Percentiles rank a stretch among this genome's conserved stretches.
These are phyloP conservation scores for Helicolenus hilgendorfi DNA, from an alignment of 2,797 vertebrate species.

Conservation along the genomic window DNA sequence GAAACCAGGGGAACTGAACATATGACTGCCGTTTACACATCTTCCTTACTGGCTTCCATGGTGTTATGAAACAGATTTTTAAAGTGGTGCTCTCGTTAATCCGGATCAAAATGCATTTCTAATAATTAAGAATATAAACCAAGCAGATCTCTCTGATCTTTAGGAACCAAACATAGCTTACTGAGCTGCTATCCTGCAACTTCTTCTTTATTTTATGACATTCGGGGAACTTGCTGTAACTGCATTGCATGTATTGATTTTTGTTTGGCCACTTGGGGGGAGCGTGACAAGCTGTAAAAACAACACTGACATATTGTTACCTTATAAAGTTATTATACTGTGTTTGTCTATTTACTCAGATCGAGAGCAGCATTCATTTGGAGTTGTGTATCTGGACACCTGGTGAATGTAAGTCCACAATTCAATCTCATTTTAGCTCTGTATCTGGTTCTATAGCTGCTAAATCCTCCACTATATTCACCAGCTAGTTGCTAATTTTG, in stretches of 20 bases:
- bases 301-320: neutral
- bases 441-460: neutral
- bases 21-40: neutral
- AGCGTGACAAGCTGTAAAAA: neutral
- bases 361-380: neutral
- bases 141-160: neutral
- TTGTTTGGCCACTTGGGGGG: neutral
- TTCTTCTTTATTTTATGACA: neutral
- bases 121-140: neutral
- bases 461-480: neutral
- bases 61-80: neutral
- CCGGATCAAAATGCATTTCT: neutral
- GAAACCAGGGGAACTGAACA: neutral
- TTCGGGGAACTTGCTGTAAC: neutral
- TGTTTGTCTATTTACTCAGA: neutral
- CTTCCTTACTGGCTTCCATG: neutral
- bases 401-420: neutral
- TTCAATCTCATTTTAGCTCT: neutral
- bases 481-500: neutral
- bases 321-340: neutral
- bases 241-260: neutral
- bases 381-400: neutral
- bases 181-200: neutral
- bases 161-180: neutral
- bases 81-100: neutral